phyloP scores from a whole-genome alignment of 2,113 vertebrate genomes.

The Solea senegalensis region DNA sequence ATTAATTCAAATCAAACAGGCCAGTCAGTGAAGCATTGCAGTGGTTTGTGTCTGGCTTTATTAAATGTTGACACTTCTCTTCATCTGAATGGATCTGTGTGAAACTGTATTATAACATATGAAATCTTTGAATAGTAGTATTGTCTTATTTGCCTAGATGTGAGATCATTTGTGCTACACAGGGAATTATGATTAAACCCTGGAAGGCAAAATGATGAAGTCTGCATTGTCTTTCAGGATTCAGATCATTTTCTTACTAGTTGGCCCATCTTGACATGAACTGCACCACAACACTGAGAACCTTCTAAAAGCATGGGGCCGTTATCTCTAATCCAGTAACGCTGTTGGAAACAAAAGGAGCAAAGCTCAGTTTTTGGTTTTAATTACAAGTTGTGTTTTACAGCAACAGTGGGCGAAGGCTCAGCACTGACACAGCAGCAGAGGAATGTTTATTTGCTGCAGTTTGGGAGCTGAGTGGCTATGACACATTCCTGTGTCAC shows the following conservation, averaged over 20 bases:
- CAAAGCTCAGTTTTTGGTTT: slow-evolving; percentile 77
- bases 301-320: slow-evolving; percentile 30
- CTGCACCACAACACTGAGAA: slow-evolving; percentile 22
- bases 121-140: background rate
- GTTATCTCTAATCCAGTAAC: slow-evolving; percentile 55
- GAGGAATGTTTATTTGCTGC: slow-evolving; percentile 86
- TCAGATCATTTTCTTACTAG: background rate
- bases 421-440: slow-evolving; percentile 80
- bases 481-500: slow-evolving; percentile 83
- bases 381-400: slow-evolving; percentile 81
- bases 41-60: slow-evolving; percentile 18
- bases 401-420: slow-evolving; percentile 75
- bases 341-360: slow-evolving; percentile 58
- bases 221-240: slow-evolving; percentile 7
- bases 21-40: slow-evolving; percentile 20
- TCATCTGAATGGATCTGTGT: slow-evolving; percentile 11
- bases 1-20: slow-evolving; percentile 31
- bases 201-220: slow-evolving; percentile 8
- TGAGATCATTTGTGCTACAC: background rate
- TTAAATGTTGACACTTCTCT: slow-evolving; percentile 7
- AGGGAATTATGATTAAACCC: slow-evolving; percentile 18
- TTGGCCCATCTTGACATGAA: slow-evolving; percentile 14
- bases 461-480: slow-evolving; percentile 79
- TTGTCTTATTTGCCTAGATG: background rate
- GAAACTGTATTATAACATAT: slow-evolving; percentile 6